These are phyloP conservation scores for Amphipoea lucens DNA, from an alignment of 2,888 invertebrate genomes.

Conservation along the genomic window DNA sequence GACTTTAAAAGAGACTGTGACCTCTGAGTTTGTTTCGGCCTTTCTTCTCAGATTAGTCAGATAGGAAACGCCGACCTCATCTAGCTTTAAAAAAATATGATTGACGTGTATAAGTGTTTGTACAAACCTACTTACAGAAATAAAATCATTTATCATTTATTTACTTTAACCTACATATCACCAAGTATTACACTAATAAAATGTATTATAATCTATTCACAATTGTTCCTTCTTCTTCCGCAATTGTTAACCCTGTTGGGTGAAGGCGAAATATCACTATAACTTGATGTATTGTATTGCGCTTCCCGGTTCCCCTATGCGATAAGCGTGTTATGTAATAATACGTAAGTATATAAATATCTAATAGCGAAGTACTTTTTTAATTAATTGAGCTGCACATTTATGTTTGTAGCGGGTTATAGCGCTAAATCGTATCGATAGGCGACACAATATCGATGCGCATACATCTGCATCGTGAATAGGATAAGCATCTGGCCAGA, in stretches of 20 bases:
- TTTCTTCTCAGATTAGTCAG: no score
- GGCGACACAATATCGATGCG: neutral
- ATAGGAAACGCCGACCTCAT: no score
- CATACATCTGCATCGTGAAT: neutral
- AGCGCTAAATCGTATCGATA: neutral
- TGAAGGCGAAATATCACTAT: conserved; percentile 39
- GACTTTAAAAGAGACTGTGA: no score
- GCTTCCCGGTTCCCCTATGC: conserved; percentile 14
- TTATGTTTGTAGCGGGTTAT: neutral
- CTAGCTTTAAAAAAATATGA: no score
- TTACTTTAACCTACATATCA: conserved; percentile 41
- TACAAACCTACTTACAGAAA: no score
- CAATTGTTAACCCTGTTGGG: conserved; percentile 22
- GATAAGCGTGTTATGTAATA: conserved; percentile 7
- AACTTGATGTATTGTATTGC: conserved; percentile 6
- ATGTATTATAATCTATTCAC: conserved; percentile 23
- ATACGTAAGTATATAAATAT: neutral
- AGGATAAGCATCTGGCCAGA: neutral
- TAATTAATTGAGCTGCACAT: neutral
- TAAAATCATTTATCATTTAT: neutral
- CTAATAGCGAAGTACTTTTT: neutral
- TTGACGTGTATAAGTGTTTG: no score
- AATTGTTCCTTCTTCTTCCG: conserved; percentile 41
- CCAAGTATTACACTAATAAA: conserved; percentile 17
- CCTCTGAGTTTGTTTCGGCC: no score